Evolutionary conservation across 2,888 invertebrate genomes (phyloP).

Genomic region (Lissonota sp.): DNA sequence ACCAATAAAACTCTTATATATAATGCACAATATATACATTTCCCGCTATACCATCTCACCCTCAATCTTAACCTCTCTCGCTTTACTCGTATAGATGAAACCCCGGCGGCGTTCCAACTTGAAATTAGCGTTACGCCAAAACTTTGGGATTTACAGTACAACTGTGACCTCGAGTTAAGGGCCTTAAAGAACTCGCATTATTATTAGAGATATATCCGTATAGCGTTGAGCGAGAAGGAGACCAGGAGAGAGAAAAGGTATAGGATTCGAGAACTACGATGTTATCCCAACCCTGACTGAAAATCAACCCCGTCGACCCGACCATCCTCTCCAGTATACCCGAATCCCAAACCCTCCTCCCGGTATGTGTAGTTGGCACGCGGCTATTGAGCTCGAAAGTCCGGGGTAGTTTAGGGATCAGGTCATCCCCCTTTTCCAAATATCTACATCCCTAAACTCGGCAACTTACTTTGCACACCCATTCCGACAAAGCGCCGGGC

Average conservation of each 20-base stretch:
- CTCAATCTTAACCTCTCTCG: constrained; percentile 49
- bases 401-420: constrained; percentile 49
- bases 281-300: constrained; percentile 30
- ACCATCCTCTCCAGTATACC: constrained; percentile 27
- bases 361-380: constrained; percentile 38
- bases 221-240: constrained; percentile 22
- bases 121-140: constrained; percentile 75
- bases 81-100: constrained; percentile 41
- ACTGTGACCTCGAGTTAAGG: constrained; percentile 70
- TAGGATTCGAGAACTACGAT: constrained; percentile 40
- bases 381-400: constrained; percentile 34
- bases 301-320: constrained; percentile 31
- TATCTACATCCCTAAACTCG: constrained; percentile 26
- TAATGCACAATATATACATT: background rate
- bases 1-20: background rate
- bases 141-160: constrained; percentile 78
- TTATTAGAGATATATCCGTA: constrained; percentile 69
- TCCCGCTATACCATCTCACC: constrained; percentile 50
- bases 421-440: constrained; percentile 39
- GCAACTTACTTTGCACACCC: constrained; percentile 62
- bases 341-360: background rate
- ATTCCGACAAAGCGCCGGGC: constrained; percentile 37
- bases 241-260: constrained; percentile 8
- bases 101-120: constrained; percentile 70
- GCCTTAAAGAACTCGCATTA: constrained; percentile 72